Base-by-base conservation (phyloP, 2,888 invertebrate species). In the Schrankia costaestrigalis region DNA sequence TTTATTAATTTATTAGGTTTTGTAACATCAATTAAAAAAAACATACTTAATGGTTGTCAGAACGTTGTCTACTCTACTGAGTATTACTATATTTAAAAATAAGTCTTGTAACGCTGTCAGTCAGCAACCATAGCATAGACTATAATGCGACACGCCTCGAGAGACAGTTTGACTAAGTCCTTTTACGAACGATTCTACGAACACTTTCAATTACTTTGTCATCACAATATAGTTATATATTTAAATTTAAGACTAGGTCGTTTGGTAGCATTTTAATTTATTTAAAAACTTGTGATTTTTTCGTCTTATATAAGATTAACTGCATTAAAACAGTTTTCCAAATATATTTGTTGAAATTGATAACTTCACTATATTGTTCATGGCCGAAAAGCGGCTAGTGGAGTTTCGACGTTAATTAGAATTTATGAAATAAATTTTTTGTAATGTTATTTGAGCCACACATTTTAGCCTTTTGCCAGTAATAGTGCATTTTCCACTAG, bases 401-500 rank as follows among this genome's bases (percentile, higher is more conserved):
- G 34, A 54, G 18, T 38, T 39, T 41, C 43, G 41, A 23, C 25
- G 41, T 29, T 43, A 78, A 80, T 79, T 68, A 46, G 81, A 81
- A 80, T 74, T 69, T 67, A 55, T 46, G 40, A 51, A 15, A 25
- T 22, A 28, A n/a, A 54, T 34, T 28, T 49, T 53, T 47, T 56
- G 42, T 56, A 56, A 48, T 53, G 47, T n/a, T 49, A 53, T 43
- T 49, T 51, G 39, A 47, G 50, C 46, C 40, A 46, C 50, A 37
- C 38, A 46, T 46, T 56, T 54, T 53, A 54, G 63, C 56, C 68
- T 48, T 71, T 77, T 75, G 83, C 81, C 82, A 82, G 85, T 83
- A 78, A 72, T 68, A 59, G 75, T 84, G 85, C 82, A 85, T 85
- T 85, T 83, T 71, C 48, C 44, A 67, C 65, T 70, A 64, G 65